Evolutionary conservation across 2,888 invertebrate species (phyloP).

Genomic region (Cecidostiba fungosa): DNA sequence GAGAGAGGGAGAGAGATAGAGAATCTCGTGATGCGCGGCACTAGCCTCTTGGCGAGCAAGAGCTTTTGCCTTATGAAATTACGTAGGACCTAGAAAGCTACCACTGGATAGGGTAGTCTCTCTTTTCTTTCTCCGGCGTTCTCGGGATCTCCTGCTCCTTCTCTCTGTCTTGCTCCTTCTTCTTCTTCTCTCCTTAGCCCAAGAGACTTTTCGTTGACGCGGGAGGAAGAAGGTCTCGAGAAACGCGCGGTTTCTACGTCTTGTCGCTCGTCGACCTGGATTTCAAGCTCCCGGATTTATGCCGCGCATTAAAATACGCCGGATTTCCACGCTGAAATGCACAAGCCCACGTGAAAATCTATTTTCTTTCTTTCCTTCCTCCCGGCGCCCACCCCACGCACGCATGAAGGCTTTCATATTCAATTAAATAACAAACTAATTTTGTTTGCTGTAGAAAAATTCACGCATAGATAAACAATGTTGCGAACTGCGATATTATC

Average conservation of each 20-base stretch:
- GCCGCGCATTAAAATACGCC: conserved; percentile 46
- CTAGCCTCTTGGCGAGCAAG: not conserved
- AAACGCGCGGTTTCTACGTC: conserved; percentile 46
- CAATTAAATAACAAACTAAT: not conserved
- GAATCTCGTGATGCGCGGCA: conserved; percentile 1
- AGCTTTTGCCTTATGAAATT: conserved; percentile 64
- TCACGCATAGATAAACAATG: not conserved
- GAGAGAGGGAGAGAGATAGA: not conserved
- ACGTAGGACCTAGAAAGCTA: conserved; percentile 50
- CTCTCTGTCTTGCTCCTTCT: not conserved
- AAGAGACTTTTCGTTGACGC: conserved; percentile 20
- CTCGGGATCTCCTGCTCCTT: conserved; percentile 20
- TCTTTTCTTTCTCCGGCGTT: conserved; percentile 33
- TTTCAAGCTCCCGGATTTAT: conserved; percentile 43
- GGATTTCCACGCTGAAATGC: conserved; percentile 35
- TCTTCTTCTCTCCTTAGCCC: too few species aligned
- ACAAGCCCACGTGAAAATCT: conserved; percentile 35
- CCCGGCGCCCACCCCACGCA: not conserved
- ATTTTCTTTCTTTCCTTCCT: not conserved
- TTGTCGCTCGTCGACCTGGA: conserved; percentile 56
- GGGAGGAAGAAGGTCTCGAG: conserved; percentile 24
- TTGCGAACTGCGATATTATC: not conserved
- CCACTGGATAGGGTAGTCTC: conserved; percentile 50
- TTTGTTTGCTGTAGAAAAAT: not conserved
- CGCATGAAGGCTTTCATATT: not conserved